phyloP scores from a whole-genome alignment of 1,140 invertebrate genomes.

The Sminthurides bifidus region DNA sequence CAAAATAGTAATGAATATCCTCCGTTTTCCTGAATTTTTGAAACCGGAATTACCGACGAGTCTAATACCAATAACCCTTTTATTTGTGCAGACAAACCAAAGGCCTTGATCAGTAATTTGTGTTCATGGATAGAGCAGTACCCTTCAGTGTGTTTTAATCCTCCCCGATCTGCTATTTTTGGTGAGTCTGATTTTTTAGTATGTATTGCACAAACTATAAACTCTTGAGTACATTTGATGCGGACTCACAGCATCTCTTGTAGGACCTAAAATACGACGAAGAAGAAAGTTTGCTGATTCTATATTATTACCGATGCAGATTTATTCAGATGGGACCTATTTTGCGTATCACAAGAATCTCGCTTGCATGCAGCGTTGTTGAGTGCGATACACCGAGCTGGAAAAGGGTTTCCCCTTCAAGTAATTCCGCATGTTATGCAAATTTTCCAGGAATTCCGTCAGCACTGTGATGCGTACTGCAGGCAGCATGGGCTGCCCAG shows the following conservation, averaged over 20 bases:
- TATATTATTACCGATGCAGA: slow-evolving; percentile 14
- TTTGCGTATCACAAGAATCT: slow-evolving; percentile 20
- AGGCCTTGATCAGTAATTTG: slow-evolving; percentile 16
- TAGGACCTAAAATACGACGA: not conserved
- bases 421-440: slow-evolving; percentile 28
- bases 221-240: not conserved
- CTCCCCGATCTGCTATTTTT: slow-evolving; percentile 27
- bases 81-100: slow-evolving; percentile 12
- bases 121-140: slow-evolving; percentile 21
- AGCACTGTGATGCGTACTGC: not conserved
- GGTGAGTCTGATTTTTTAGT: slow-evolving; percentile 13
- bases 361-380: slow-evolving; percentile 22
- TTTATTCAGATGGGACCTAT: slow-evolving; percentile 22
- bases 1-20: not conserved
- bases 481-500: not conserved
- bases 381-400: slow-evolving; percentile 15
- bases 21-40: not conserved
- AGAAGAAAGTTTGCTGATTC: not conserved
- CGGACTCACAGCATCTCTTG: too few species aligned
- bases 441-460: slow-evolving; percentile 22
- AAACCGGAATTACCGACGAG: not conserved
- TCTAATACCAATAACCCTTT: not conserved
- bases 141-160: slow-evolving; percentile 25
- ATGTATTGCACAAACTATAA: not conserved
- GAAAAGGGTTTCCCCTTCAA: slow-evolving; percentile 22